Percentiles rank a stretch among this genome's conserved stretches.
Conservation (phyloP, 2,113 vertebrate species). For the Lutjanus erythropterus region DNA sequence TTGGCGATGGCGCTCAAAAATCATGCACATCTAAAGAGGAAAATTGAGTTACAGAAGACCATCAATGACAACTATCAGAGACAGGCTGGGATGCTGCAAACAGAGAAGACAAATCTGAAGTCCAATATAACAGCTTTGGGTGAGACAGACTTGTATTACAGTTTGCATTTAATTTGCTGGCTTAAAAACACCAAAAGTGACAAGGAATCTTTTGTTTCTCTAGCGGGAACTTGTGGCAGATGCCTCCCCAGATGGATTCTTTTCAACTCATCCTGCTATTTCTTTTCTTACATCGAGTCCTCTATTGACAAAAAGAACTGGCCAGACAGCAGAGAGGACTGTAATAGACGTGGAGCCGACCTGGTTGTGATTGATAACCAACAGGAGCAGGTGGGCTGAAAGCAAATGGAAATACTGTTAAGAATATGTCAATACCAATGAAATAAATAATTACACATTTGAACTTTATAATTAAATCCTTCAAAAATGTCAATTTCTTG, state of each 20-base stretch:
- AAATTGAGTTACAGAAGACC: constrained; percentile 27
- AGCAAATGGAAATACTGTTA: neutral
- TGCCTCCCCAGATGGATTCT: constrained; percentile 51
- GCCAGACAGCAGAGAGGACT: constrained; percentile 66
- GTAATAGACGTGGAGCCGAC: constrained; percentile 43
- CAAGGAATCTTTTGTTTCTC: constrained; percentile 11
- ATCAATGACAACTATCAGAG: constrained; percentile 29
- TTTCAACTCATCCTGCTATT: constrained; percentile 66
- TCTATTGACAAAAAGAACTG: constrained; percentile 55
- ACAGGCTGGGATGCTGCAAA: constrained; percentile 39
- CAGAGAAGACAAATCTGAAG: constrained; percentile 51
- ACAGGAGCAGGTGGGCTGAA: constrained; percentile 59
- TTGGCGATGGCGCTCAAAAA: constrained; percentile 8
- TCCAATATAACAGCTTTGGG: constrained; percentile 36
- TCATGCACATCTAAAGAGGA: constrained; percentile 24
- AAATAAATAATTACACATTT: neutral
- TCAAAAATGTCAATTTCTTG: neutral
- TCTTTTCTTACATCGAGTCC: constrained; percentile 39
- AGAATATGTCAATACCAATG: neutral
- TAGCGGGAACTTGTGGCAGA: constrained; percentile 58
- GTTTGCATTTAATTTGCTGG: neutral
- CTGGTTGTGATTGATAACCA: constrained; percentile 53
- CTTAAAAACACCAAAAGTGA: neutral
- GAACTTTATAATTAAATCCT: neutral
- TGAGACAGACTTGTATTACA: neutral